Evolutionary conservation across 2,797 vertebrate species (phyloP), one percentile per base, ranked within the genome.

Genomic region (Gephyroberyx darwinii): DNA sequence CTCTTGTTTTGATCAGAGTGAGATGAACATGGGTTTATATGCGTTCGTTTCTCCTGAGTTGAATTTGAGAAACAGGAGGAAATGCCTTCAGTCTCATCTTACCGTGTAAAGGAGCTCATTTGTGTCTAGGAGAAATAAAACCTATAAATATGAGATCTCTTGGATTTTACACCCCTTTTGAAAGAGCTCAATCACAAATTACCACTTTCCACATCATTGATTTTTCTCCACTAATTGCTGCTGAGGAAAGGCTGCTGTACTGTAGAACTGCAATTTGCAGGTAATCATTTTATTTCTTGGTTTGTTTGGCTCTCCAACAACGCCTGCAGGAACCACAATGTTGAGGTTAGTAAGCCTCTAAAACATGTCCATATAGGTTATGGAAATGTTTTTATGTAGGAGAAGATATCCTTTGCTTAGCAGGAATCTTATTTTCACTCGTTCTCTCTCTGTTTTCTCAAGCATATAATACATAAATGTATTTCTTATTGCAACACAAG

Each of bases 181-280:
- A 22, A 65, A 62, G 8, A 47, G 26, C n/a, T 55, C 22, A 55
- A 75, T 72, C 37, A 39, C 30, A 61, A 39, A 70, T 57, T 56
- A 59, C 41, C 50, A 20, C 53, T 60, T 65, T 77, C 43, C 56
- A 52, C 19, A 54, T 56, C 67, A 81, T 64, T 65, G 51, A 74
- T 57, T 69, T 69, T 10, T 0, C 4, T 5, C 35, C 13, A 48
- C 58, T 77, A 73, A 81, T 53, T 71, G 57, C 56, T 1, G 20
- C 47, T 12, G 17, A 26, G 39, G 3, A 72, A 69, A 74, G 8
- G n/a, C 58, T 56, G 6, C 4, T 19, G 33, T 17, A 12, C 9
- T 61, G 64, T 7, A 67, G 17, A 57, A 12, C n/a, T 45, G 30
- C 58, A 66, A 19, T 69, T 33, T 72, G 47, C 55, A 56, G 19